phyloP scores from a whole-genome alignment of 2,113 vertebrate genomes.

The Cheilinus undulatus region DNA sequence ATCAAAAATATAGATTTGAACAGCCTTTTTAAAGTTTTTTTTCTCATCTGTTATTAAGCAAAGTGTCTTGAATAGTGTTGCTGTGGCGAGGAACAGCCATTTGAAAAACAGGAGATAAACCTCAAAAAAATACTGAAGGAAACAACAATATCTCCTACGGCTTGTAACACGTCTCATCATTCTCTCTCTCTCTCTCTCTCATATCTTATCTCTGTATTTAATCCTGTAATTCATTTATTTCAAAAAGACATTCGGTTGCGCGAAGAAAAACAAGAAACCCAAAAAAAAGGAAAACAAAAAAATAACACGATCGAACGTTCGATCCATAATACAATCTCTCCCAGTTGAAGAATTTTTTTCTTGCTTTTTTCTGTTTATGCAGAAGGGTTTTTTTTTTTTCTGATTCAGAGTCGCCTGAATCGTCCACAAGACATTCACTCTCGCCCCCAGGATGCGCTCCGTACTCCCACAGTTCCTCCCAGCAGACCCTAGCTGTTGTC shows the following conservation, averaged over 20 bases:
- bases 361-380: slow-evolving; percentile 64
- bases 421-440: slow-evolving; percentile 23
- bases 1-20: slow-evolving; percentile 80
- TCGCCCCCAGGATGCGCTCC: background rate
- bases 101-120: slow-evolving; percentile 73
- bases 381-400: slow-evolving; percentile 69
- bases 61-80: slow-evolving; percentile 77
- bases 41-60: slow-evolving; percentile 56
- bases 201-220: slow-evolving; percentile 61
- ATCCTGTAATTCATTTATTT: slow-evolving; percentile 57
- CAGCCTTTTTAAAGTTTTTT: slow-evolving; percentile 70
- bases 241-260: slow-evolving; percentile 75
- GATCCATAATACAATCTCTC: slow-evolving; percentile 78
- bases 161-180: slow-evolving; percentile 51
- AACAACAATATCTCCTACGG: slow-evolving; percentile 47
- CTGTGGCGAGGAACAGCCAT: slow-evolving; percentile 63
- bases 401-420: slow-evolving; percentile 70
- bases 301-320: slow-evolving; percentile 68
- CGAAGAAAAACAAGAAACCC: slow-evolving; percentile 38
- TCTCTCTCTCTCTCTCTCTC: slow-evolving; percentile 25
- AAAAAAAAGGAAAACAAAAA: slow-evolving; percentile 24
- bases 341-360: slow-evolving; percentile 71
- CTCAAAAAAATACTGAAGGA: slow-evolving; percentile 67
- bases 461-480: slow-evolving; percentile 12
- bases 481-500: slow-evolving; percentile 90